These are phyloP conservation scores for Agrypnus murinus DNA, from an alignment of 2,888 invertebrate species.

Conservation along the genomic window DNA sequence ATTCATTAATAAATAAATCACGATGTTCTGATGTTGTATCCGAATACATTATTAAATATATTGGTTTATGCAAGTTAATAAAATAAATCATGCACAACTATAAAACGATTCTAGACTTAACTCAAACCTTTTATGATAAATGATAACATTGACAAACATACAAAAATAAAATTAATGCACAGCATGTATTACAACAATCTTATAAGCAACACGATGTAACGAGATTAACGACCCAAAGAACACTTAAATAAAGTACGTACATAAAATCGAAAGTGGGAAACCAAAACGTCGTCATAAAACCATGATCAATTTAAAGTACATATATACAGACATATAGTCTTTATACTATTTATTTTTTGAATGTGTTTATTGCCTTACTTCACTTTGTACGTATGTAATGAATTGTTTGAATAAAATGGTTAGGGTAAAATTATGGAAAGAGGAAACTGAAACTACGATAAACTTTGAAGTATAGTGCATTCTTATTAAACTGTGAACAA, in stretches of 20 bases:
- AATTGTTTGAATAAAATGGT: no score
- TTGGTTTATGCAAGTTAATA: background rate
- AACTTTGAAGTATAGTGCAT: no score
- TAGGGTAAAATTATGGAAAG: no score
- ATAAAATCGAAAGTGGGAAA: conserved; percentile 23
- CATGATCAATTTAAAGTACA: no score
- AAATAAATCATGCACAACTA: background rate
- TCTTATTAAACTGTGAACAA: no score
- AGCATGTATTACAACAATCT: conserved; percentile 13
- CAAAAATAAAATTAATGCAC: conserved; percentile 19
- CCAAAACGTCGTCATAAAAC: conserved; percentile 14
- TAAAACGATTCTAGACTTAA: conserved; percentile 3
- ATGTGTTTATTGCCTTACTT: no score
- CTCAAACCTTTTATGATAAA: conserved; percentile 16
- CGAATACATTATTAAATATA: background rate
- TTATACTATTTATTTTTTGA: no score
- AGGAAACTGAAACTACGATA: no score
- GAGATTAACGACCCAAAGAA: conserved; percentile 28
- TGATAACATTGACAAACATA: conserved; percentile 25
- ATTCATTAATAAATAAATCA: no score
- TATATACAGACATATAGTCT: no score
- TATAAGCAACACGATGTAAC: background rate
- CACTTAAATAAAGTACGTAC: conserved; percentile 16
- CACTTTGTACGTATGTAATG: no score
- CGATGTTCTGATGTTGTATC: background rate